Conservation (phyloP, 1,140 invertebrate species). For the Bursaphelenchus mucronatus region DNA sequence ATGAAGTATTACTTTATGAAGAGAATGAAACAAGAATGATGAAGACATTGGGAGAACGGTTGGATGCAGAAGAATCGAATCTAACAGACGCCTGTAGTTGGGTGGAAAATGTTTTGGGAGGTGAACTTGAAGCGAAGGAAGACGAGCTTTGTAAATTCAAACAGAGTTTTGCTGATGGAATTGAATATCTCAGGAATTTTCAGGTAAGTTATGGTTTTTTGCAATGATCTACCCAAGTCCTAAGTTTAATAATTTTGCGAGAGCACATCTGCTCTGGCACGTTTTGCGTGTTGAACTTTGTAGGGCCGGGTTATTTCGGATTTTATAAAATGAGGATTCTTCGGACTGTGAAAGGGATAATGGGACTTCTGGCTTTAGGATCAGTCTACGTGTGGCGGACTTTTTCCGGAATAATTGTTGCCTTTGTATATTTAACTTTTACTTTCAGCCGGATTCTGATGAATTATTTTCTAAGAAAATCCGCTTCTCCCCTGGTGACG, state of each 20-base stretch:
- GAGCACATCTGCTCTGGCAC: too few relatives aligned
- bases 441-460: slow-evolving; percentile 54
- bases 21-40: slow-evolving; percentile 50
- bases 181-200: slow-evolving; percentile 59
- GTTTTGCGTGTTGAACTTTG: too few relatives aligned
- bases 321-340: too few relatives aligned
- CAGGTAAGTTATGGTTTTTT: slow-evolving; percentile 32
- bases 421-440: not conserved
- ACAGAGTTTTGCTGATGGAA: slow-evolving; percentile 52
- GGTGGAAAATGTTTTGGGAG: slow-evolving; percentile 46
- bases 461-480: slow-evolving; percentile 58
- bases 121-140: slow-evolving; percentile 43
- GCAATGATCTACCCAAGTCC: too few relatives aligned
- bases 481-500: slow-evolving; percentile 58
- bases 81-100: slow-evolving; percentile 49
- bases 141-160: slow-evolving; percentile 52
- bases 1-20: slow-evolving; percentile 56
- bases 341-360: too few relatives aligned
- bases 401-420: too few relatives aligned
- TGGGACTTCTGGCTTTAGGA: too few relatives aligned
- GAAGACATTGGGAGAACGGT: slow-evolving; percentile 46
- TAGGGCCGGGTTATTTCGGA: too few relatives aligned
- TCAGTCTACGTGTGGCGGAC: too few relatives aligned
- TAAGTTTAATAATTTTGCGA: too few relatives aligned
- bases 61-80: slow-evolving; percentile 44